phyloP scores from a whole-genome alignment of 2,888 invertebrate genomes.

The Amiota minor region DNA sequence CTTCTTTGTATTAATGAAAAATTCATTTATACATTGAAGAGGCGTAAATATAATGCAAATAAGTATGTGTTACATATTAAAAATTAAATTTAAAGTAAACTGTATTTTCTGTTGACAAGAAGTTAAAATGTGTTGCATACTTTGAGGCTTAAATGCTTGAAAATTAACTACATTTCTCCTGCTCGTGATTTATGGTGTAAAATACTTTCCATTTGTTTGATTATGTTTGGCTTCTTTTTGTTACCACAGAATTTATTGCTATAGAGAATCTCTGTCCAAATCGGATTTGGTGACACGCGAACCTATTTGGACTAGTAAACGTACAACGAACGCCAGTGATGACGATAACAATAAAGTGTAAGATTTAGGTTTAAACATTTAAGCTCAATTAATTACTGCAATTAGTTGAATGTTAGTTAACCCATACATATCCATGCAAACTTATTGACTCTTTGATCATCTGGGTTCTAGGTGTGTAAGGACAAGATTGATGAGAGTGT shows the following conservation, averaged over 20 bases:
- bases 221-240: background rate
- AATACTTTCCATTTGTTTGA: background rate
- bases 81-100: background rate
- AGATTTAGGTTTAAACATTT: background rate
- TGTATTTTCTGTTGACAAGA: background rate
- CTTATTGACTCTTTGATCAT: background rate
- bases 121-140: background rate
- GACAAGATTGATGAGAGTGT: no score
- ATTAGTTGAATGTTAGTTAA: constrained; percentile 34
- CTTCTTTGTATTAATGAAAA: background rate
- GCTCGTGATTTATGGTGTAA: background rate
- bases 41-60: constrained; percentile 2
- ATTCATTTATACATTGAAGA: background rate
- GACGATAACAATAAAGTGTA: background rate
- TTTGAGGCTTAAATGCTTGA: background rate
- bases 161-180: constrained; percentile 13
- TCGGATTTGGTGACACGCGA: constrained; percentile 31
- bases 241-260: constrained; percentile 8
- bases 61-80: background rate
- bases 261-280: constrained; percentile 6
- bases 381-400: constrained; percentile 32
- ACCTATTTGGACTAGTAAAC: background rate
- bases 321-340: background rate
- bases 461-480: background rate
- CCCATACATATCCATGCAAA: background rate